Evolutionary conservation across 2,888 invertebrate species (phyloP), one percentile per base, ranked within the genome.

Genomic region (Apamea anceps): DNA sequence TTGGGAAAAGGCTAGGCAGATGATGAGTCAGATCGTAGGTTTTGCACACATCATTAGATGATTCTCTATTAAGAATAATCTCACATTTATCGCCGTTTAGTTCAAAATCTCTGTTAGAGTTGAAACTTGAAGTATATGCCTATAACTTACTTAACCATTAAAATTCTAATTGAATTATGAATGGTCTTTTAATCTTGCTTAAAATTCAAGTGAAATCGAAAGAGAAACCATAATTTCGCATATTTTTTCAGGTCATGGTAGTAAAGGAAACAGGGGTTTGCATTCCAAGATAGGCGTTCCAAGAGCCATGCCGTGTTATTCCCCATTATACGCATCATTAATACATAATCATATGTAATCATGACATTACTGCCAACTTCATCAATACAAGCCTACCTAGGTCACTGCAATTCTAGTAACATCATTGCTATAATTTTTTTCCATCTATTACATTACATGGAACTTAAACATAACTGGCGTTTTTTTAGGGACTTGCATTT

Each of bases 351-450:
- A 37, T 72, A 54, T 45, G 51, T 54, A 80, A 75, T 75, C 21
- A 75, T 66, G 54, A 51, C 45, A 68, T 54, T 54, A 75, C n/a
- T 48, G 18, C 0, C 45, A 72, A 81, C n/a, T 63, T 79, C 81
- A 81, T 63, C 63, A 79, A 81, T 81, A n/a, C 42, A 54, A 65
- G 54, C 4, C 32, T 18, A 51, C 21, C 63, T 57, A 70, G 54
- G 75, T 37, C 32, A 45, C 13, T 28, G 18, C 10, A 68, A 79
- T 48, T 60, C 18, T 25, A 28, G 60, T 28, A 60, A 21, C 12
- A 78, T 48, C 15, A 51, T 72, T 37, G 48, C 21, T 45, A 67
- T n/a, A 42, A n/a, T 67, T 42, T n/a, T 1, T 3, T n/a, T n/a
- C n/a, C n/a, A n/a, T n/a, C n/a, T n/a, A 32, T n/a, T 32, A 71